Evolutionary conservation across 2,888 invertebrate species (phyloP), one percentile per base, ranked within the genome.

Genomic region (Cryptus armator): DNA sequence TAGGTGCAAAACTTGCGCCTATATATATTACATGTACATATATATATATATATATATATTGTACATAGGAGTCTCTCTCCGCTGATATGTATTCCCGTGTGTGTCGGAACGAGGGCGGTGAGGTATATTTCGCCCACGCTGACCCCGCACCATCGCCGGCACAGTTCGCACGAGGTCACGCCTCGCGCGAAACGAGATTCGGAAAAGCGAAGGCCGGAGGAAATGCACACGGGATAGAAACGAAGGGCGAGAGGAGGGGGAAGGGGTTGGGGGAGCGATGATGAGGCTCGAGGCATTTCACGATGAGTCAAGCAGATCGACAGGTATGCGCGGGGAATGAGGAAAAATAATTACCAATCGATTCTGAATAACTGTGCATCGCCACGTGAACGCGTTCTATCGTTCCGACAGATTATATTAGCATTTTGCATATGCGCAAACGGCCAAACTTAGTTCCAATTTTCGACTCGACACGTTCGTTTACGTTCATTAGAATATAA

Each of bases 141-240:
- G 81, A 74, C 76, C 84, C 81, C 72, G 80, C 59, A 81, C 56
- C 59, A 72, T 12, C 62, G 29, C 24, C 14, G 75, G 81, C 66
- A 77, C 19, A 62, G 76, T 76, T 70, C 32, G 62, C 68, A 68
- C 81, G 84, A 84, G 84, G 84, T 84, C 81, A 78, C 74, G 84
- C 66, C 59, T 62, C 72, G 84, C 62, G 72, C 68, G 81, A 84
- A 84, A 84, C 84, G 77, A 81, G 81, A 81, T 84, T 78, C 81
- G 81, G 81, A 84, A 84, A 81, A 84, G 74, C 84, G 81, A 84
- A 84, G 84, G 84, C 70, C 77, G 77, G 32, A 74, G 77, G 62
- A 81, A 81, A 84, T 84, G 72, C 68, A 72, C 43, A 48, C 24
- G 37, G 37, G 37, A 37, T 37, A 37, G 78, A 43, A 72, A 53